Evolutionary conservation across 2,113 vertebrate species (phyloP).

Genomic region (Microcebus ravelobensis): DNA sequence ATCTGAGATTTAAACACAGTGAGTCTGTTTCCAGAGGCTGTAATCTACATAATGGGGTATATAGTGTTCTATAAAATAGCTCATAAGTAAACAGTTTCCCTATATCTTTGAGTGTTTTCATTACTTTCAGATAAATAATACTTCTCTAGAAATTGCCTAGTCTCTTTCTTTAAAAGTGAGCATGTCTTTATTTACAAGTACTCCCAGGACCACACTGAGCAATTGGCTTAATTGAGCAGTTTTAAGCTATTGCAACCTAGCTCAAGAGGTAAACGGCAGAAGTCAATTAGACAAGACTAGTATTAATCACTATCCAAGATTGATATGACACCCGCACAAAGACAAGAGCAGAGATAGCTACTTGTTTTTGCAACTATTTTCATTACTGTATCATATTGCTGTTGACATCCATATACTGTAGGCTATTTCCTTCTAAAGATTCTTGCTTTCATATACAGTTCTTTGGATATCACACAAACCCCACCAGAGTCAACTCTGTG

Average conservation of each 20-base stretch:
- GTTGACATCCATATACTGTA: not conserved
- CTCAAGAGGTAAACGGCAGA: not conserved
- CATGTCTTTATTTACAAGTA: not conserved
- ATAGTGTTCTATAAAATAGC: not conserved
- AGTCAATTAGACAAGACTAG: conserved; percentile 16
- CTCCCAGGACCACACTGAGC: not conserved
- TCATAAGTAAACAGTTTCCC: not conserved
- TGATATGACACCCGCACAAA: not conserved
- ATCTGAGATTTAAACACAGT: not conserved
- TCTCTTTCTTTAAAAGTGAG: not conserved
- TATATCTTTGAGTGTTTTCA: not conserved
- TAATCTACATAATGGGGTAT: not conserved
- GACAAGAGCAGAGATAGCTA: not conserved
- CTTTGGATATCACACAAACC: not conserved
- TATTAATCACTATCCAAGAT: not conserved
- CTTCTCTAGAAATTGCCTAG: not conserved
- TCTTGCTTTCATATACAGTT: not conserved
- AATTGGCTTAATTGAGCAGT: not conserved
- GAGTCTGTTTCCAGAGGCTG: not conserved
- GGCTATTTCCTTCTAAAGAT: not conserved
- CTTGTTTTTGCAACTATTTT: not conserved
- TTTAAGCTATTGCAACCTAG: not conserved
- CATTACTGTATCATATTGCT: not conserved
- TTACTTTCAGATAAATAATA: conserved; percentile 2
- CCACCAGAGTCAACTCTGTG: not conserved